A percentile compares a stretch with the other conserved stretches of the same genome.
Conservation (phyloP, 2,797 vertebrate species). For the Pachyuromys duprasi region DNA sequence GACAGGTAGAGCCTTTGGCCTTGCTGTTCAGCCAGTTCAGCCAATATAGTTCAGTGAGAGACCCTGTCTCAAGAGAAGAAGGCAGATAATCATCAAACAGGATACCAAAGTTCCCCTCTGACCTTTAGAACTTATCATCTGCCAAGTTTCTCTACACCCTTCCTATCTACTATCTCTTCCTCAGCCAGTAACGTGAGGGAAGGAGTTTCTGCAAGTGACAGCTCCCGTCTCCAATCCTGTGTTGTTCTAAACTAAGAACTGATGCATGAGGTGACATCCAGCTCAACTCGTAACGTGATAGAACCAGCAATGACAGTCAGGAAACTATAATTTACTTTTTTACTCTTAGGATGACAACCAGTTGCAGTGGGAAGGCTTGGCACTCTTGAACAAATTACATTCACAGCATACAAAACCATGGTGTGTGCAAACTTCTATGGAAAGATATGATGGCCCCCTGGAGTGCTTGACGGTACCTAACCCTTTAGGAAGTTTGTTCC, state of each 20-base stretch:
- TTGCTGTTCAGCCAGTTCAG: background rate
- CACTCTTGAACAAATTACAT: background rate
- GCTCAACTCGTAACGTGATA: background rate
- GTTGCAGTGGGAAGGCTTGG: background rate
- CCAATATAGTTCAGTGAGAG: background rate
- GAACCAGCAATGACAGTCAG: background rate
- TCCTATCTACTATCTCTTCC: fast-evolving
- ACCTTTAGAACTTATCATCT: background rate
- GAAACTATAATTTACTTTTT: constrained; percentile 1
- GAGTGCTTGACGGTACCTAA: background rate
- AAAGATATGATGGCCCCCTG: background rate
- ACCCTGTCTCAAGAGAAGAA: background rate
- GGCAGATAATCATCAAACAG: background rate
- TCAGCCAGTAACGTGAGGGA: background rate
- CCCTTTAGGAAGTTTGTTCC: background rate
- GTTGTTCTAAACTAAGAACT: background rate
- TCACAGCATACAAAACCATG: background rate
- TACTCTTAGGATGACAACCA: background rate
- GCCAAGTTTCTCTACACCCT: background rate
- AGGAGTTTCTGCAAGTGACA: background rate
- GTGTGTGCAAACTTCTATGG: background rate
- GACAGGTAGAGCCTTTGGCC: background rate
- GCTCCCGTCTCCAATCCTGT: background rate
- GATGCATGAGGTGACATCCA: background rate
- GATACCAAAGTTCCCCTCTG: background rate